Base-by-base conservation (phyloP, 2,888 invertebrate species). In the Trichacis sp. region DNA sequence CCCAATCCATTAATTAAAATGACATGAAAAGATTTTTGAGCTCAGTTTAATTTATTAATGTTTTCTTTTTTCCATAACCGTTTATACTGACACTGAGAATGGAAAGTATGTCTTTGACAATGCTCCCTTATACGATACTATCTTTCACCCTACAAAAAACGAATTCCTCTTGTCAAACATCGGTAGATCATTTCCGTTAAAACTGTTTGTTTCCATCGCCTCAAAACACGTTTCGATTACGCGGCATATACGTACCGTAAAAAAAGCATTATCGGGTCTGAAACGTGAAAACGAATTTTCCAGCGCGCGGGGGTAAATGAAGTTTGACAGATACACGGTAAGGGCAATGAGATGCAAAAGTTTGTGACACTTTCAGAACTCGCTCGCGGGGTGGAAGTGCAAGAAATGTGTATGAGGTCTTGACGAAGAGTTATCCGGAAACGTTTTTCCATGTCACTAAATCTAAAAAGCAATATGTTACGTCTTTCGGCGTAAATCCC, bases 321-420 rank as follows among this genome's bases (percentile, higher is more conserved):
- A 64, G 64, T 64, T 63, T 68, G 68, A 68, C 64, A 61, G 57
- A 61, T 64, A 64, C 64, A 58, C 53, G 68, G 64, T 58, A 58
- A 68, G 61, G 64, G 64, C 68, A 68, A 68, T 64, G 64, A 68
- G 68, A 68, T 64, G 68, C 68, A 64, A 64, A 68, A 64, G 43
- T 64, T 68, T 61, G 52, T 48, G 68, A 64, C 68, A 55, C 68
- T 68, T 64, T 58, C 58, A 53, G 53, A 64, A 61, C 61, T 68
- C 60, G 59, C 63, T 68, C 54, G 52, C 57, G n/a, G n/a, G 40
- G 54, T 51, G 47, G 51, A 54, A 64, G 56, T 60, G 53, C 50
- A 51, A 57, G 54, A 57, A 60, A 64, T 43, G 57, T 52, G 63
- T 49, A 46, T 56, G 20, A 61, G 51, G 57, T 57, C 59, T 61